Evolutionary conservation across 2,888 invertebrate genomes (phyloP).

Genomic region (Stenoptilia bipunctidactyla): DNA sequence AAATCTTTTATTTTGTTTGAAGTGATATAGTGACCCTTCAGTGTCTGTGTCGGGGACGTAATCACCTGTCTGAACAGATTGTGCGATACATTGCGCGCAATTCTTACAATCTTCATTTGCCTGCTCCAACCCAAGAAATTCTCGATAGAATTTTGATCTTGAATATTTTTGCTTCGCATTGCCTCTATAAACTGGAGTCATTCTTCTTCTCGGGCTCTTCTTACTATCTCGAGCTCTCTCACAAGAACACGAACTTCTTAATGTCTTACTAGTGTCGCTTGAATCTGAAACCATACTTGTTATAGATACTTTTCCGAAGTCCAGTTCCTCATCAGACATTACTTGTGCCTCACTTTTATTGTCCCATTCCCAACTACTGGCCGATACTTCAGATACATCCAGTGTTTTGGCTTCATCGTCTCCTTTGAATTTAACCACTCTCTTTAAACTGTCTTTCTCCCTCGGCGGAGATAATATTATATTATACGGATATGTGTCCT

Average conservation of each 20-base stretch:
- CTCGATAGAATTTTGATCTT: constrained; percentile 28
- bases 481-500: constrained; percentile 53
- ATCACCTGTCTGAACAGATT: constrained; percentile 19
- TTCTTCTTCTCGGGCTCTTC: constrained; percentile 14
- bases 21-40: constrained; percentile 17
- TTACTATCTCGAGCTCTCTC: constrained; percentile 11
- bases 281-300: constrained; percentile 15
- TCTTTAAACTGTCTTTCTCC: constrained; percentile 35
- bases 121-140: constrained; percentile 28
- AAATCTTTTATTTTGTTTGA: constrained; percentile 19
- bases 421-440: constrained; percentile 43
- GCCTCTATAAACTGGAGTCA: constrained; percentile 31
- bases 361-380: constrained; percentile 17
- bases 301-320: constrained; percentile 2
- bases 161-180: constrained; percentile 25
- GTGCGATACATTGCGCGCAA: constrained; percentile 15
- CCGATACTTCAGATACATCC: constrained; percentile 14
- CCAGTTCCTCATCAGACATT: not conserved
- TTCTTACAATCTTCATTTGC: constrained; percentile 12
- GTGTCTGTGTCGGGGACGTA: constrained; percentile 22
- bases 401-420: constrained; percentile 13
- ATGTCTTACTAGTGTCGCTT: constrained; percentile 17
- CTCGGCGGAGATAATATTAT: constrained; percentile 47
- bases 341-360: constrained; percentile 10
- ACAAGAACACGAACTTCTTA: constrained; percentile 15